Percentiles rank a stretch among this genome's conserved stretches.
Evolutionary conservation across 2,797 vertebrate species (phyloP).

Genomic region (Pangasius djambal): DNA sequence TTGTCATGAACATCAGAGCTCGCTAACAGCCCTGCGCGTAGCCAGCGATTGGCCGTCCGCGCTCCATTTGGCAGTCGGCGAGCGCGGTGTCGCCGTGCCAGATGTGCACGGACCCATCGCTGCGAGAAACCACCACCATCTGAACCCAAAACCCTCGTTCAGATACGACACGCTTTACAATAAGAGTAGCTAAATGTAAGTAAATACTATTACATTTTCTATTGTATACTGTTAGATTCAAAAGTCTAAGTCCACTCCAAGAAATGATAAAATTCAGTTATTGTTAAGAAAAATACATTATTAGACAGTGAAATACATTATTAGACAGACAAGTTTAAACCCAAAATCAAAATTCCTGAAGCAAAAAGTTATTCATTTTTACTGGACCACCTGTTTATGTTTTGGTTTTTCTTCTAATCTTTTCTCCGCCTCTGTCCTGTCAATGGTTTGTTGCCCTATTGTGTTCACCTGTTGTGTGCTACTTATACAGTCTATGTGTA

Average conservation of each 20-base stretch:
- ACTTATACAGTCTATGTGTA: neutral
- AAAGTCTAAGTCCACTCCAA: neutral
- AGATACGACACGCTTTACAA: neutral
- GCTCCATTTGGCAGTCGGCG: conserved; percentile 89
- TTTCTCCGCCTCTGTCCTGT: neutral
- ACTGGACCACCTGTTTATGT: neutral
- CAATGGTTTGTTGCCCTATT: neutral
- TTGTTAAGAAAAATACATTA: neutral
- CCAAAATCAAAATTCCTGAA: neutral
- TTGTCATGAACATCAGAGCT: conserved; percentile 77
- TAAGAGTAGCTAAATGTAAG: neutral
- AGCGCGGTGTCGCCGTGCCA: conserved; percentile 88
- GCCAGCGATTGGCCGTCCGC: conserved; percentile 83
- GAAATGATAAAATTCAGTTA: neutral
- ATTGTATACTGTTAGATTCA: neutral
- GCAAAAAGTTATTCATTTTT: neutral
- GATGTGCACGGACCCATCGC: conserved; percentile 91
- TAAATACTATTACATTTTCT: neutral
- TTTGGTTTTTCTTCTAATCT: neutral
- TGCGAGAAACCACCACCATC: conserved; percentile 89
- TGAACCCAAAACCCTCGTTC: conserved; percentile 49
- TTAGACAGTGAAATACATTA: neutral
- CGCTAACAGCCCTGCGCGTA: conserved; percentile 55
- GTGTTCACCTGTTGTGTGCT: neutral
- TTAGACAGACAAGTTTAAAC: neutral